Evolutionary conservation across 2,888 invertebrate genomes (phyloP).

Genomic region (Apodemia zela): DNA sequence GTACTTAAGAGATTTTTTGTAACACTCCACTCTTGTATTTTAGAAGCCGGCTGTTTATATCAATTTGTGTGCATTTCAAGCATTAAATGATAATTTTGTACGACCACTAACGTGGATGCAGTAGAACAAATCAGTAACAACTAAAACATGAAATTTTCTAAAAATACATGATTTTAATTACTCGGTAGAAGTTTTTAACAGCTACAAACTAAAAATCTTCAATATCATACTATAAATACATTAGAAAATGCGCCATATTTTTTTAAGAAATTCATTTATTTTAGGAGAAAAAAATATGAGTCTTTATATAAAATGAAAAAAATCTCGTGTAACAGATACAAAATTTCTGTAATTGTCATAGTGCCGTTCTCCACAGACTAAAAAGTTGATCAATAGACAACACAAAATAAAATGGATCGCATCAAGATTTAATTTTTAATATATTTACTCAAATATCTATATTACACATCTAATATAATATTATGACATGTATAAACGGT

Average conservation of each 20-base stretch:
- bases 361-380: conserved; percentile 28
- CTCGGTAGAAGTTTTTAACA: not conserved
- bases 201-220: not conserved
- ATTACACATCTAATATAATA: conserved; percentile 67
- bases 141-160: not conserved
- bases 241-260: conserved; percentile 1
- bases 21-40: no score
- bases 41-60: no score
- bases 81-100: no score
- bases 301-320: not conserved
- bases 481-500: conserved; percentile 68
- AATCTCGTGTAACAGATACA: conserved; percentile 11
- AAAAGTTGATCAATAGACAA: conserved; percentile 43
- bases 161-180: not conserved
- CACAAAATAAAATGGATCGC: conserved; percentile 45
- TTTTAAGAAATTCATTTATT: not conserved
- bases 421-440: conserved; percentile 33
- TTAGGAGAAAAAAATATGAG: not conserved
- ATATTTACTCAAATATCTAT: conserved; percentile 63
- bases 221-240: not conserved
- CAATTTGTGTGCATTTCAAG: no score
- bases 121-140: no score
- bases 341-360: conserved; percentile 9
- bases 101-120: no score
- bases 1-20: no score